Conservation (phyloP, 1,140 invertebrate species). For the Trinorchestia longiramus region DNA sequence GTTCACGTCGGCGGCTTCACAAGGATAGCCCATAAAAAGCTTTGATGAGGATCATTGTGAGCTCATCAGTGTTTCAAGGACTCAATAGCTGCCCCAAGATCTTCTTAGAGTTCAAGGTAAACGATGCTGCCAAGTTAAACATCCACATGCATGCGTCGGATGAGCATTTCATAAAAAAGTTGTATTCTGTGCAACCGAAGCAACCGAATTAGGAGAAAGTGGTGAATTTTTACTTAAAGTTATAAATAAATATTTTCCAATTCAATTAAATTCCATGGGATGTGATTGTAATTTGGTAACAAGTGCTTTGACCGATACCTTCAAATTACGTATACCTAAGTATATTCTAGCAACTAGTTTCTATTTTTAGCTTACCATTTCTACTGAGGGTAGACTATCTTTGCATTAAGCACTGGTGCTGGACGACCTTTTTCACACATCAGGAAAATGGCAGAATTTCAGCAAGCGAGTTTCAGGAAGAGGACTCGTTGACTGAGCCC, state of each 20-base stretch:
- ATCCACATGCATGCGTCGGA: background rate
- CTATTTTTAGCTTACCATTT: background rate
- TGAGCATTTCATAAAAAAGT: background rate
- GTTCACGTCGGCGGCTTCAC: background rate
- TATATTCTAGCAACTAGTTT: background rate
- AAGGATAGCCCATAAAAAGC: background rate
- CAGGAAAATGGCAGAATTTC: background rate
- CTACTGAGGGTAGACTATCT: background rate
- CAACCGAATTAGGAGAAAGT: background rate
- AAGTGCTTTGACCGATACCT: background rate
- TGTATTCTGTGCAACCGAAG: background rate
- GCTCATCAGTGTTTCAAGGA: background rate
- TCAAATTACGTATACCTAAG: background rate
- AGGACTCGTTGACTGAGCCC: background rate
- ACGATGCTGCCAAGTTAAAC: background rate
- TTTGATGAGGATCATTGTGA: background rate
- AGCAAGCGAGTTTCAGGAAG: background rate
- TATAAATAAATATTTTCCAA: background rate
- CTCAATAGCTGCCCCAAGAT: background rate
- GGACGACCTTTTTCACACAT: background rate
- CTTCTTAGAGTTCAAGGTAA: background rate
- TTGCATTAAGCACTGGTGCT: background rate
- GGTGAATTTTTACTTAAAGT: background rate
- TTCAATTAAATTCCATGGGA: background rate
- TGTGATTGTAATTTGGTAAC: background rate